Base-by-base conservation (phyloP, 2,113 vertebrate genomes). In the Oophaga pumilio region DNA sequence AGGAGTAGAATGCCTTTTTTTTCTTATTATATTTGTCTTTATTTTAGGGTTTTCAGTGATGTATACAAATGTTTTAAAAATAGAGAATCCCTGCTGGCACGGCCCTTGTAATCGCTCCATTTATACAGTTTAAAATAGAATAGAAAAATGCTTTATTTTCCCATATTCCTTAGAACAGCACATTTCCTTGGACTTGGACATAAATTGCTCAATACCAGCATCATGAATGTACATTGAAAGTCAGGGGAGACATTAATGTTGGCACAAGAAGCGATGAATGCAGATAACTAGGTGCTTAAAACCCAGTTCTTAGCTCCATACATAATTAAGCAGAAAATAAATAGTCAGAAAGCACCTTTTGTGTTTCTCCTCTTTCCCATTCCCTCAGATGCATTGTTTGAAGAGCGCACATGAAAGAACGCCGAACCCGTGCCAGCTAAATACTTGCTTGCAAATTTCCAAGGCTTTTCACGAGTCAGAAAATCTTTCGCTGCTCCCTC, bases 261-360 rank as follows among this genome's bases (percentile, higher is more conserved):
- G 24, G n/a, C 73, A 50, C 60, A 15, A 28, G 74, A 5, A 60
- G 33, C 60, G 69, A 60, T 57, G 20, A 49, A 78, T 66, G 24
- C 17, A n/a, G 49, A 71, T 87, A 79, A 80, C n/a, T 56, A 33
- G 59, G 13, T 68, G 76, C 76, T 80, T 57, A 80, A 33, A 24
- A 11, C 64, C 76, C 24, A 24, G 56, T 71, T 69, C 85, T 66
- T 33, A 18, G 85, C 62, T 53, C 0, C 74, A 68, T 62, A 78
- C 76, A 80, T 80, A 87, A 80, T 86, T 66, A 80, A 43, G 76
- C 50, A 33, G 10, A n/a, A 69, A 87, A 87, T 87, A 87, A 87
- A 86, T 79, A 86, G 49, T 56, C 76, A 71, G 85, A 79, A 59
- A 3, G 76, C 50, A 68, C 49, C 60, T 80, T 43, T 87, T 79